These are phyloP conservation scores for Lamellibrachia columna DNA, from an alignment of 2,888 invertebrate species.

Conservation along the genomic window DNA sequence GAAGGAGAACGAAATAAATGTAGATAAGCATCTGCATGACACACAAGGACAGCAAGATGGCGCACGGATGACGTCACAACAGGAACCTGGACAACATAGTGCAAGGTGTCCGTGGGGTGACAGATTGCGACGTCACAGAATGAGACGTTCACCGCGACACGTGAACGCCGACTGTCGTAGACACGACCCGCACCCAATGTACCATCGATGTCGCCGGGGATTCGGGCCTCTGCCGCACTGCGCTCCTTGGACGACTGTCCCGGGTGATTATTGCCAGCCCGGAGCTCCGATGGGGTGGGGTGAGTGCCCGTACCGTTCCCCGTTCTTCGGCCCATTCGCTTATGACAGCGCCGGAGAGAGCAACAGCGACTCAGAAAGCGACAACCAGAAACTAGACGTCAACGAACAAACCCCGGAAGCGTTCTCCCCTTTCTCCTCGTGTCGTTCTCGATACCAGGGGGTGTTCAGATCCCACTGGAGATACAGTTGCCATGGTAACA, in stretches of 20 bases:
- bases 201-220: conserved; percentile 5
- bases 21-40: too few species aligned
- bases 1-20: not conserved
- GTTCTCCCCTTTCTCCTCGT: not conserved
- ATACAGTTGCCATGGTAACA: not conserved
- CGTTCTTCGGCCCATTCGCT: not conserved
- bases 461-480: not conserved
- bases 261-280: not conserved
- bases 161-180: not conserved
- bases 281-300: not conserved
- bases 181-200: not conserved
- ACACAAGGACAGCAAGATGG: too few species aligned
- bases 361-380: not conserved
- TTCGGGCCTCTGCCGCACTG: not conserved
- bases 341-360: not conserved
- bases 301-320: not conserved
- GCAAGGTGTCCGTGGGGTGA: not conserved
- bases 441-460: not conserved
- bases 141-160: not conserved
- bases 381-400: not conserved
- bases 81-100: not conserved
- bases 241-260: not conserved
- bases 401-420: not conserved
- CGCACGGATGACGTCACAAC: not conserved
- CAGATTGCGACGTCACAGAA: not conserved